Base-by-base conservation (phyloP, 2,113 vertebrate genomes). In the Actinemys pallida region DNA sequence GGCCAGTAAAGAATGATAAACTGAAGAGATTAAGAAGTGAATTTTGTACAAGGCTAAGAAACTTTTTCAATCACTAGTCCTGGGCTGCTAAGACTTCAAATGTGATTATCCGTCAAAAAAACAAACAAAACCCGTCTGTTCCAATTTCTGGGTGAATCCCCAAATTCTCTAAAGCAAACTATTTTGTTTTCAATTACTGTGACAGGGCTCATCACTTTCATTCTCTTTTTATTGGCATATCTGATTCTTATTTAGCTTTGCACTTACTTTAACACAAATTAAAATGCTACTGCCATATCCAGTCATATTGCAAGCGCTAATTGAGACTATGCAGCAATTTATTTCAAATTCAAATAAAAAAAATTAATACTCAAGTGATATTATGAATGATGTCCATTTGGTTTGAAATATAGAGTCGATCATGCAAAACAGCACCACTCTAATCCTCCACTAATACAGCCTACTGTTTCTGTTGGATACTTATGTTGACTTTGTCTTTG, bases 51-150 rank as follows among this genome's bases (percentile, higher is more conserved):
- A 16, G 83, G 6, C 0, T 81, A 59, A 57, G 29, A 5, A 53
- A 35, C 88, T 76, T 16, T 22, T 72, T 87, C 27, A 80, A 24
- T 91, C 84, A 2, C 83, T 12, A 93, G 25, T 81, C 12, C 42
- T 45, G 89, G 25, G 85, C 84, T 81, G 80, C 69, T 85, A 62
- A 94, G 39, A 10, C 29, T 94, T 97, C 65, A 86, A n/a, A 62
- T 94, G 69, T 89, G 54, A 56, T 17, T 88, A 62, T 87, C 59
- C 84, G 59, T 29, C 79, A 88, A 79, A 87, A 86, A 69, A 56
- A 20, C 90, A 88, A 56, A 75, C 80, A 49, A 86, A 22, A 78
- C 65, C 10, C 4, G 4, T 25, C 20, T 83, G 79, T 90, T n/a
- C n/a, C 27, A 65, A 27, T 89, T 87, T 84, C 56, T 75, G n/a